Evolutionary conservation across 2,113 vertebrate species (phyloP).

Genomic region (Alaudala cheleensis): DNA sequence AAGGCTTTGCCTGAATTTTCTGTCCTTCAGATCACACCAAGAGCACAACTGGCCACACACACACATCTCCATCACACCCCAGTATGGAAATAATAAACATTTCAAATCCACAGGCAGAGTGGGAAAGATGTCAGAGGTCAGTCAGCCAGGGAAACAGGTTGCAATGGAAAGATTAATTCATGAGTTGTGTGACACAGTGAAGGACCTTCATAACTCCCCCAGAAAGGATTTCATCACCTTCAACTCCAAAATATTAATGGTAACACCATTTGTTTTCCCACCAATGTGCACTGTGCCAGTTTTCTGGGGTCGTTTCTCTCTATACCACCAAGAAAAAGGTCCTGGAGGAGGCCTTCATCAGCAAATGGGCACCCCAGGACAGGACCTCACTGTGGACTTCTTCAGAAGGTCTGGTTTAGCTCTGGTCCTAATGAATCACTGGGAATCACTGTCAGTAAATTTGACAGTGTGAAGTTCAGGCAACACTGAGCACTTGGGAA

Average conservation of each 20-base stretch:
- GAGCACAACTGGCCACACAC: not conserved
- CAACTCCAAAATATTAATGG: not conserved
- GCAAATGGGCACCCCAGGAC: not conserved
- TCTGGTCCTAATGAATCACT: not conserved
- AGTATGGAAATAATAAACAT: not conserved
- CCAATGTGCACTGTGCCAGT: not conserved
- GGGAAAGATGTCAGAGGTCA: not conserved
- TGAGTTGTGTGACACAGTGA: not conserved
- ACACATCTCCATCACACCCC: not conserved
- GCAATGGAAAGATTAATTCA: not conserved
- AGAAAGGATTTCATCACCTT: not conserved
- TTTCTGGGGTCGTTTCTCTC: not conserved
- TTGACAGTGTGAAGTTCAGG: not conserved
- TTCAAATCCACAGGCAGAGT: not conserved
- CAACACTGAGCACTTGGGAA: not conserved
- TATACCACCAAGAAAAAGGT: not conserved
- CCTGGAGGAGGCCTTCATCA: not conserved
- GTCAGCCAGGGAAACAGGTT: not conserved
- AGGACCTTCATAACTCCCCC: not conserved
- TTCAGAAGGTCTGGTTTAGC: not conserved
- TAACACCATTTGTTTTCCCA: not conserved
- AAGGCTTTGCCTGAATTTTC: not conserved
- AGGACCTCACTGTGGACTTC: not conserved
- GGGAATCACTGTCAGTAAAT: not conserved
- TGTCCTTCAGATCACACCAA: not conserved